These are phyloP conservation scores for Clunio marinus DNA, from an alignment of 2,888 invertebrate genomes.

Conservation along the genomic window DNA sequence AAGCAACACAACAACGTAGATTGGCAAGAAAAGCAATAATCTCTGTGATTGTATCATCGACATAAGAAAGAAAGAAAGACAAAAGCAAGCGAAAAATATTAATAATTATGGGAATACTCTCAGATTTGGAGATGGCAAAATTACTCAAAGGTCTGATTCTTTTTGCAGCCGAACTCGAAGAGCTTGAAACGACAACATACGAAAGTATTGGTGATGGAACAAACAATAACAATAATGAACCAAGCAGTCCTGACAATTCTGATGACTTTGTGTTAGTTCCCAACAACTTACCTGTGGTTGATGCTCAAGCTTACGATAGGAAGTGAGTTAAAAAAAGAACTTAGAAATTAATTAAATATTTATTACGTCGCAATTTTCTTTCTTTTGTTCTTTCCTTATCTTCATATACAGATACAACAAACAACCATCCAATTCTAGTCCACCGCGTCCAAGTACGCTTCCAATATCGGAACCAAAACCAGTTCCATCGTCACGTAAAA, in stretches of 20 bases:
- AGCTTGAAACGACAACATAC: conserved; percentile 10
- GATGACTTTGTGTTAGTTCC: conserved; percentile 83
- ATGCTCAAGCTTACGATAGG: conserved; percentile 47
- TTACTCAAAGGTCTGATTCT: conserved; percentile 27
- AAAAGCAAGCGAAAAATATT: not conserved
- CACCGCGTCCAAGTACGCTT: conserved; percentile 63
- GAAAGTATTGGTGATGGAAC: conserved; percentile 45
- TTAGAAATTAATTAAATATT: conserved; percentile 15
- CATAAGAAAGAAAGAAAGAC: not conserved
- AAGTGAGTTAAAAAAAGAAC: conserved; percentile 43
- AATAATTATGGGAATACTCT: not conserved
- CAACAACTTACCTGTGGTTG: conserved; percentile 60
- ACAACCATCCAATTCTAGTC: conserved; percentile 53
- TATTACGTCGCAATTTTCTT: not conserved
- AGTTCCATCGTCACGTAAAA: conserved; percentile 59
- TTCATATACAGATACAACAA: conserved; percentile 40
- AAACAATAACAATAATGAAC: conserved; percentile 51
- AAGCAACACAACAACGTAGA: too few relatives aligned
- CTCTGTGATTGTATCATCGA: too few relatives aligned
- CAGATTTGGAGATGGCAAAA: conserved; percentile 19
- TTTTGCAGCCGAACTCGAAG: conserved; percentile 30
- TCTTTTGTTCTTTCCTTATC: not conserved
- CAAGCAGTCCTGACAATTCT: conserved; percentile 64
- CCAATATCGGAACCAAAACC: conserved; percentile 73
- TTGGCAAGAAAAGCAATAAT: too few relatives aligned